A percentile compares a stretch with the other conserved stretches of the same genome.
Conservation (phyloP, 2,888 invertebrate species). For the Lasioglossum calceatum region DNA sequence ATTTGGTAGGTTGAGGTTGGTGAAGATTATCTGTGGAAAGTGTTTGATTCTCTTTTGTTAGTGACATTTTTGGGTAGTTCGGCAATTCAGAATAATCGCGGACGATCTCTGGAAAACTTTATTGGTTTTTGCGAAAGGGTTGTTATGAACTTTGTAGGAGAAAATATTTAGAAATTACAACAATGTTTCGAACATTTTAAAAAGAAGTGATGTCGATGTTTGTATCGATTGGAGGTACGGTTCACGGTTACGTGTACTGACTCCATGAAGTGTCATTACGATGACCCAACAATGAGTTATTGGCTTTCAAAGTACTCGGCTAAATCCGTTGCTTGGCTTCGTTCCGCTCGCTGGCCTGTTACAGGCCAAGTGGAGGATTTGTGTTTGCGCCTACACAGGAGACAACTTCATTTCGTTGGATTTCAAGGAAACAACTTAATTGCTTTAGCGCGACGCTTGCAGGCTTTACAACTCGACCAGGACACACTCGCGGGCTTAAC, state of each 20-base stretch:
- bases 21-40: not conserved
- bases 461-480: constrained; percentile 57
- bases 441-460: constrained; percentile 59
- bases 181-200: not conserved
- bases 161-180: not conserved
- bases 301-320: constrained; percentile 80
- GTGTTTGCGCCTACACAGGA: constrained; percentile 65
- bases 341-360: constrained; percentile 72
- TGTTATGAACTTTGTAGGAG: not conserved
- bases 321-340: constrained; percentile 81
- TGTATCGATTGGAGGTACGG: constrained; percentile 54
- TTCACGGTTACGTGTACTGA: constrained; percentile 61
- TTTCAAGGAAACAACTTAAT: constrained; percentile 64
- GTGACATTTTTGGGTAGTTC: too few relatives aligned
- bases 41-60: not conserved
- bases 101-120: not conserved
- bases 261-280: constrained; percentile 79
- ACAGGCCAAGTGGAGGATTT: constrained; percentile 77
- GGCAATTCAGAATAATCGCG: not conserved
- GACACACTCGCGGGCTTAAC: constrained; percentile 50
- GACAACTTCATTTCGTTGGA: constrained; percentile 64
- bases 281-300: constrained; percentile 81
- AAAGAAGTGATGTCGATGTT: not conserved
- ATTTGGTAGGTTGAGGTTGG: not conserved
- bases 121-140: not conserved